phyloP scores from a whole-genome alignment of 2,888 invertebrate species.

The Tipula confusa region DNA sequence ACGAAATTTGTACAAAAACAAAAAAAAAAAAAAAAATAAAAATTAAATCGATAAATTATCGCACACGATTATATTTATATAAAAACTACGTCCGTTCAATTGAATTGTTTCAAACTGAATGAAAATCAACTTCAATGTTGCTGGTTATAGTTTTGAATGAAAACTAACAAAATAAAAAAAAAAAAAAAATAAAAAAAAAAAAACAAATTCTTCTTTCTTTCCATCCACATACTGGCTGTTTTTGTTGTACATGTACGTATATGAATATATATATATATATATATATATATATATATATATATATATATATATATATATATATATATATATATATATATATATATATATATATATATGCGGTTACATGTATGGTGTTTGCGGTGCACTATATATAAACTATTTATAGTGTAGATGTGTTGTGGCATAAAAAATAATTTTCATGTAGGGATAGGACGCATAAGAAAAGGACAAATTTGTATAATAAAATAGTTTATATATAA shows the following conservation, averaged over 20 bases:
- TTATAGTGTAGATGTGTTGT: neutral
- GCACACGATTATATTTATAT: neutral
- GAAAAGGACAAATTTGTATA: too few species aligned
- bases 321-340: neutral
- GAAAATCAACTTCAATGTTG: neutral
- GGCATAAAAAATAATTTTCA: neutral
- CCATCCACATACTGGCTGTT: neutral
- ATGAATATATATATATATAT: too few species aligned
- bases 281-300: too few species aligned
- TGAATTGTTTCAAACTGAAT: constrained; percentile 12
- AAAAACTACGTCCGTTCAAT: neutral
- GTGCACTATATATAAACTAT: neutral
- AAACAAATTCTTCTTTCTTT: neutral
- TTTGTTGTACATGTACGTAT: too few species aligned
- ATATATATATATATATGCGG: neutral
- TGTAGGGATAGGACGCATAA: too few species aligned
- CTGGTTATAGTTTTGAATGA: constrained; percentile 20
- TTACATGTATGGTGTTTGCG: neutral
- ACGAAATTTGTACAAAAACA: neutral
- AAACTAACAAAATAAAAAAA: neutral
- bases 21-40: neutral
- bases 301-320: neutral
- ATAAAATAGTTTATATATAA: too few species aligned
- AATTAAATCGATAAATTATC: neutral
- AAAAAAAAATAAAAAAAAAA: neutral